phyloP scores from a whole-genome alignment of 2,113 vertebrate species.

The Boleophthalmus pectinirostris region DNA sequence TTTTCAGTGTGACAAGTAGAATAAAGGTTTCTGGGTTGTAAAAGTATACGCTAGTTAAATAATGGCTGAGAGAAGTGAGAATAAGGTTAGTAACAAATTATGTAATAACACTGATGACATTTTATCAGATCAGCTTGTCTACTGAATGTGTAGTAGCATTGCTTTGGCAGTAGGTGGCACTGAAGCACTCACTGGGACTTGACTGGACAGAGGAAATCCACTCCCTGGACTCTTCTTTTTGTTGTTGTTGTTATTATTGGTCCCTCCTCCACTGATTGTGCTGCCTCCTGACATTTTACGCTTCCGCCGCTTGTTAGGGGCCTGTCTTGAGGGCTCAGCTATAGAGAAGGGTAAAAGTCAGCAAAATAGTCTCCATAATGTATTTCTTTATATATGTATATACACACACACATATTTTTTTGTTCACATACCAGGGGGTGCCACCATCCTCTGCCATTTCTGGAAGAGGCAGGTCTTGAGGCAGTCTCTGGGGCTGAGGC shows the following conservation, averaged over 20 bases:
- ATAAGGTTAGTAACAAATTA: background rate
- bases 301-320: slow-evolving; percentile 96
- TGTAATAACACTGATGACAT: background rate
- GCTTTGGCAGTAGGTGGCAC: slow-evolving; percentile 58
- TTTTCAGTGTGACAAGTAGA: background rate
- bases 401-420: too few relatives aligned
- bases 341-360: slow-evolving; percentile 2
- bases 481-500: slow-evolving; percentile 98
- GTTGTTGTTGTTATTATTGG: slow-evolving; percentile 94
- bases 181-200: slow-evolving; percentile 94
- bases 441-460: slow-evolving; percentile 99
- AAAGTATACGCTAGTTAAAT: background rate
- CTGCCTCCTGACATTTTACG: slow-evolving; percentile 98
- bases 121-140: background rate
- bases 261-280: slow-evolving; percentile 93
- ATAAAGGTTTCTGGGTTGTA: background rate
- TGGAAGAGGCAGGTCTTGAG: slow-evolving; percentile 99
- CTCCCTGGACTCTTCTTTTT: slow-evolving; percentile 98
- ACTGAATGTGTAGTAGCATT: slow-evolving; percentile 11
- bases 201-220: slow-evolving; percentile 97
- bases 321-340: slow-evolving; percentile 95
- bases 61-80: background rate
- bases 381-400: background rate
- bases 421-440: slow-evolving; percentile 85
- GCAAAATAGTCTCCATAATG: background rate